Percentiles rank a stretch among this genome's conserved stretches.
phyloP scores from a whole-genome alignment of 2,113 vertebrate genomes.

The Pan troglodytes region DNA sequence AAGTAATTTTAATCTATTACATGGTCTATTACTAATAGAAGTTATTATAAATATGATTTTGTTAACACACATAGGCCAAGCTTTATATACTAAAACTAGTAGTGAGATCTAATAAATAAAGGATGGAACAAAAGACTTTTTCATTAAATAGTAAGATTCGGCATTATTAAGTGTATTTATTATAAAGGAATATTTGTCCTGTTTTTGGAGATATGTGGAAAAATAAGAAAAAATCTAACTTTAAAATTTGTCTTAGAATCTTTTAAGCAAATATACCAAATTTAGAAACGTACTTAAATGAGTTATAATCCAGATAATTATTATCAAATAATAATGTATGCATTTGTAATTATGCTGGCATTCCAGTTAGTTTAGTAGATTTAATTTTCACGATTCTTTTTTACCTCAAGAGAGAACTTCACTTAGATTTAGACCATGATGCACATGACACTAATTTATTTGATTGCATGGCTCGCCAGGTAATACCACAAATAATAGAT shows the following conservation, averaged over 20 bases:
- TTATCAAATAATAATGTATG: neutral
- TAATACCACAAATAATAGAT: neutral
- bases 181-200: neutral
- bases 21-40: neutral
- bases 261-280: neutral
- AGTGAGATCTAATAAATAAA: neutral
- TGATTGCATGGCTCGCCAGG: neutral
- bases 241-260: neutral
- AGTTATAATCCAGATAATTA: neutral
- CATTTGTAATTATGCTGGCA: neutral
- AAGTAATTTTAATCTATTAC: neutral
- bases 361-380: neutral
- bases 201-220: neutral
- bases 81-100: neutral
- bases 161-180: neutral
- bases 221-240: neutral
- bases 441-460: neutral
- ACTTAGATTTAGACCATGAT: neutral
- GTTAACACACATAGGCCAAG: neutral
- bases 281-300: neutral
- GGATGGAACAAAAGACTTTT: neutral
- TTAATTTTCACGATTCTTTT: neutral
- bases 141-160: neutral
- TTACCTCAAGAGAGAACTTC: neutral
- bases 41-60: neutral